Evolutionary conservation across 2,797 vertebrate species (phyloP).

Genomic region (Hippoglossus hippoglossus): DNA sequence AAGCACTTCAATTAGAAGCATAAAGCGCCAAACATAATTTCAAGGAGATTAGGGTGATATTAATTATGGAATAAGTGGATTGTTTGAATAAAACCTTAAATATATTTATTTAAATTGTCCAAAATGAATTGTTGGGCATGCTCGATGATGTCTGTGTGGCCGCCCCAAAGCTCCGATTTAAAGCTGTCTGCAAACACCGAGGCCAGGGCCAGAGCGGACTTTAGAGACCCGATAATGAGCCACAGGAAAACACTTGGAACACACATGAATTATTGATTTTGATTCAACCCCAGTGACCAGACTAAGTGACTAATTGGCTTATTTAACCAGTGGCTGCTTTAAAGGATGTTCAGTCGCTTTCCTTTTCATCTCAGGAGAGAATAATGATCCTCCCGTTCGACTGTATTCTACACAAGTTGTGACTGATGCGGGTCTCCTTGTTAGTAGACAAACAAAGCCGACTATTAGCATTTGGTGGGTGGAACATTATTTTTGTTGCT

Average conservation of each 20-base stretch:
- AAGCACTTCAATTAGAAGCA: neutral
- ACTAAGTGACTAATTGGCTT: constrained; percentile 74
- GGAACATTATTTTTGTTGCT: neutral
- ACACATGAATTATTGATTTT: constrained; percentile 63
- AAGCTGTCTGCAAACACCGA: constrained; percentile 42
- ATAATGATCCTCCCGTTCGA: constrained; percentile 56
- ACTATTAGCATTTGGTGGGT: neutral
- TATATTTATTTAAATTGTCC: constrained; percentile 43
- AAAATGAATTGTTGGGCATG: constrained; percentile 17
- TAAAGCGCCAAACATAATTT: too few species aligned
- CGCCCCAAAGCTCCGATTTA: constrained; percentile 47
- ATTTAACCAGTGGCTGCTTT: constrained; percentile 65
- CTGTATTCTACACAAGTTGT: constrained; percentile 42
- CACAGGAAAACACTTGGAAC: constrained; percentile 55
- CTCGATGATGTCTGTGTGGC: constrained; percentile 35
- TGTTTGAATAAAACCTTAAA: too few species aligned
- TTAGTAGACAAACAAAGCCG: constrained; percentile 24
- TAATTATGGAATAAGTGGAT: too few species aligned
- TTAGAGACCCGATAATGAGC: constrained; percentile 65
- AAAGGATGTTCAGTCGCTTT: constrained; percentile 53
- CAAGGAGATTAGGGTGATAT: too few species aligned
- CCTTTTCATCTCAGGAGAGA: constrained; percentile 50
- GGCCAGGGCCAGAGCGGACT: constrained; percentile 27
- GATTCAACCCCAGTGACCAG: constrained; percentile 57
- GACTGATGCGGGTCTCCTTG: constrained; percentile 31